phyloP scores from a whole-genome alignment of 2,888 invertebrate species.

The Orthosia incerta region DNA sequence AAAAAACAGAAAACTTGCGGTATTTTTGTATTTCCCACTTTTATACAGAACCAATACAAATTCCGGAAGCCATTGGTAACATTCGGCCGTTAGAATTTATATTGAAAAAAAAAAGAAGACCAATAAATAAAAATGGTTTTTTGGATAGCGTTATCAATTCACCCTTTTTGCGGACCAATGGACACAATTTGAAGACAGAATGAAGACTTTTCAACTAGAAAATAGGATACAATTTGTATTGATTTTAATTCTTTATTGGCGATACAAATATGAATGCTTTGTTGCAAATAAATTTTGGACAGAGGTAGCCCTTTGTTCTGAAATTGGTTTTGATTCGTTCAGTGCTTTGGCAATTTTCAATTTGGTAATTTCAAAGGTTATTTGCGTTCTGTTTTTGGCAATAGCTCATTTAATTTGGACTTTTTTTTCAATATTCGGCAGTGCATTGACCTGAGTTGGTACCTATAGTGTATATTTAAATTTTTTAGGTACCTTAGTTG shows the following conservation, averaged over 20 bases:
- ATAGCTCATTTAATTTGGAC: not conserved
- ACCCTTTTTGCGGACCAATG: slow-evolving; percentile 75
- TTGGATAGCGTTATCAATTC: slow-evolving; percentile 78
- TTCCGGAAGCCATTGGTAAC: slow-evolving; percentile 74
- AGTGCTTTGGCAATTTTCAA: slow-evolving; percentile 28
- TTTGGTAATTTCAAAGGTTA: slow-evolving; percentile 19
- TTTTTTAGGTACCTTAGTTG: too few relatives aligned
- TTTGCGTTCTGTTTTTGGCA: slow-evolving; percentile 8
- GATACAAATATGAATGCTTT: slow-evolving; percentile 36
- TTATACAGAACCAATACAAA: slow-evolving; percentile 75
- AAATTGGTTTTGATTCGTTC: slow-evolving; percentile 39
- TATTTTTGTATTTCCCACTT: slow-evolving; percentile 73
- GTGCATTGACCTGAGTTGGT: not conserved
- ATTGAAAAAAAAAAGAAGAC: slow-evolving; percentile 78
- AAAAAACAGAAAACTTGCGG: slow-evolving; percentile 72
- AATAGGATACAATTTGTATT: slow-evolving; percentile 60
- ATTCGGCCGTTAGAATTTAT: slow-evolving; percentile 76
- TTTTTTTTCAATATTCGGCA: not conserved
- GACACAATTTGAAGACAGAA: slow-evolving; percentile 69
- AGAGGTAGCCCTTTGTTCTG: slow-evolving; percentile 28
- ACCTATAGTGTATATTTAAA: not conserved
- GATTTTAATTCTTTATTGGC: slow-evolving; percentile 53
- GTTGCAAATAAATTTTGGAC: slow-evolving; percentile 9
- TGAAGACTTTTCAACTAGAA: slow-evolving; percentile 64
- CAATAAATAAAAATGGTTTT: slow-evolving; percentile 80